Evolutionary conservation across 2,113 vertebrate species (phyloP).

Genomic region (Pollachius pollachius): DNA sequence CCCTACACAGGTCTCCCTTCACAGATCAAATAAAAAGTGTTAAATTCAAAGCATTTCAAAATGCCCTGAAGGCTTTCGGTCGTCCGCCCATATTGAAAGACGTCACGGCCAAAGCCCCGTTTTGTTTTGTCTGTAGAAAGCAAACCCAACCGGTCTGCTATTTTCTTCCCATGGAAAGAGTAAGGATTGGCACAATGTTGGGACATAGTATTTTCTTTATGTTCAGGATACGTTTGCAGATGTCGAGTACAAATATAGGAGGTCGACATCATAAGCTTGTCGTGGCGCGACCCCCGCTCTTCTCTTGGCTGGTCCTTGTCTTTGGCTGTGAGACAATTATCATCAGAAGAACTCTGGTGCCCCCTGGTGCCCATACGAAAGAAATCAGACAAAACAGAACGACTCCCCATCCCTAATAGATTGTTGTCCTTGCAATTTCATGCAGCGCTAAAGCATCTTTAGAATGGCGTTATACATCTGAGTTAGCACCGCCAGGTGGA

Average conservation of each 20-base stretch:
- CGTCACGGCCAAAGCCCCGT: not conserved
- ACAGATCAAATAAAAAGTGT: slow-evolving; percentile 14
- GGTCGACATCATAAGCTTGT: slow-evolving; percentile 18
- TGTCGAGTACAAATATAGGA: slow-evolving; percentile 31
- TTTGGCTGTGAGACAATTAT: slow-evolving; percentile 27
- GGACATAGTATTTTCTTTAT: not conserved
- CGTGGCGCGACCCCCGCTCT: slow-evolving; percentile 5
- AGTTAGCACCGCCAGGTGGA: slow-evolving; percentile 95
- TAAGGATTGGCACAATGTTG: slow-evolving; percentile 20
- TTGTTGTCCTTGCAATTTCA: slow-evolving; percentile 30
- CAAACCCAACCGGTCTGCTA: not conserved
- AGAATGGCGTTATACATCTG: slow-evolving; percentile 99
- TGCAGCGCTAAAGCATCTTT: slow-evolving; percentile 83
- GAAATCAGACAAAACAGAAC: slow-evolving; percentile 27
- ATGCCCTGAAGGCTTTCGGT: slow-evolving; percentile 24
- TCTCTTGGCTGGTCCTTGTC: slow-evolving; percentile 18
- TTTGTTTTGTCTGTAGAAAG: not conserved
- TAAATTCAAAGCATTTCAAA: slow-evolving; percentile 25
- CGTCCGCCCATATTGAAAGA: not conserved
- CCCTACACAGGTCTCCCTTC: slow-evolving; percentile 31
- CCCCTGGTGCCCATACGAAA: slow-evolving; percentile 53
- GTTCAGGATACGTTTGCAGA: slow-evolving; percentile 4
- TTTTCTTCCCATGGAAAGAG: slow-evolving; percentile 8
- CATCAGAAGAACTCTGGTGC: slow-evolving; percentile 50
- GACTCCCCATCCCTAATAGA: not conserved